Conservation (phyloP, 2,888 invertebrate genomes). For the Spilosoma lubricipeda region DNA sequence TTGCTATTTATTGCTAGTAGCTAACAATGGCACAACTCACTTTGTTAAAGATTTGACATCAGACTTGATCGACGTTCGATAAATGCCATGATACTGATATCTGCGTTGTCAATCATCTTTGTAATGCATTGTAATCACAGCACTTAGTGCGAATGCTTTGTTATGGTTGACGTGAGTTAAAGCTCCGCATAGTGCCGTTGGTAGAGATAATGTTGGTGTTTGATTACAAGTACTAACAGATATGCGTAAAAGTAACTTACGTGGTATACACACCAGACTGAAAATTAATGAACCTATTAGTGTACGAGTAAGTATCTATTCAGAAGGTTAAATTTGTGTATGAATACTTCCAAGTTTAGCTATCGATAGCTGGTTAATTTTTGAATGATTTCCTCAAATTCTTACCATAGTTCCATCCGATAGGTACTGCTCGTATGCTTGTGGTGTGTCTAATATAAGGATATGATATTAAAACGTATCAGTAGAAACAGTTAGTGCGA, state of each 20-base stretch:
- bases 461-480: neutral
- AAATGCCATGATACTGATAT: constrained; percentile 65
- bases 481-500: neutral
- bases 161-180: constrained; percentile 46
- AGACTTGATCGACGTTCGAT: constrained; percentile 65
- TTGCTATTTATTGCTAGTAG: constrained; percentile 30
- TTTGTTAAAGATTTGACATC: constrained; percentile 45
- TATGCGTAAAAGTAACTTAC: neutral
- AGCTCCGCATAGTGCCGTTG: constrained; percentile 8
- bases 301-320: no score
- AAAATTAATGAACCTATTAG: neutral
- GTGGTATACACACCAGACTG: neutral
- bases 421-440: neutral
- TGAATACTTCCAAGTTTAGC: neutral
- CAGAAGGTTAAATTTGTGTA: neutral
- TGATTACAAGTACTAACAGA: neutral
- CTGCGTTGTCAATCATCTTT: constrained; percentile 69
- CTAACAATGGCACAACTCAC: constrained; percentile 53
- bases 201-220: neutral
- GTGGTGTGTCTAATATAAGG: neutral
- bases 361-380: no score
- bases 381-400: no score
- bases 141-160: constrained; percentile 60
- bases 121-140: constrained; percentile 64
- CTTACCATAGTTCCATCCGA: neutral